Percentiles rank a stretch among this genome's conserved stretches.
Conservation (phyloP, 1,140 invertebrate species). For the Andrena cerasifolii region DNA sequence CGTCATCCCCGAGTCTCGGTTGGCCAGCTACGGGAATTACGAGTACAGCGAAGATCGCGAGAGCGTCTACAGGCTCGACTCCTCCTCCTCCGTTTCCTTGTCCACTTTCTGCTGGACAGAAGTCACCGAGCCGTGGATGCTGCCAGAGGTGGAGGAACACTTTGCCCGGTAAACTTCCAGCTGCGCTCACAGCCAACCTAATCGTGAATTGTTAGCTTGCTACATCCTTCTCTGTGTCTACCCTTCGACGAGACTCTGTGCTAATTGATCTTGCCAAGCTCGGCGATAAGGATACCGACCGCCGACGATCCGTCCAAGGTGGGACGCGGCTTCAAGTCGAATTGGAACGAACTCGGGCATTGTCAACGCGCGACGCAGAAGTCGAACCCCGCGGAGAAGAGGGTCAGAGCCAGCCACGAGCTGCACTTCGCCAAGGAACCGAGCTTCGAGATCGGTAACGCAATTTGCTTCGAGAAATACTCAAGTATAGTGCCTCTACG, state of each 20-base stretch:
- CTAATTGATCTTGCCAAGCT: slow-evolving; percentile 50
- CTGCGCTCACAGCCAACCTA: slow-evolving; percentile 19
- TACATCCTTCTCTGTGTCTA: neutral
- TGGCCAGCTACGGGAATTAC: slow-evolving; percentile 77
- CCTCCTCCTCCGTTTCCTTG: neutral
- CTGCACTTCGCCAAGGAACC: neutral
- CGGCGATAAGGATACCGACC: slow-evolving; percentile 43
- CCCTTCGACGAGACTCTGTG: slow-evolving; percentile 13
- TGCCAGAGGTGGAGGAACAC: slow-evolving; percentile 75
- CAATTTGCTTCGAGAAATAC: no score
- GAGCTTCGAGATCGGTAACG: slow-evolving; percentile 22
- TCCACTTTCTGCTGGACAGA: slow-evolving; percentile 32
- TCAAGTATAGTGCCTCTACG: no score
- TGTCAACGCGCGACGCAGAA: slow-evolving; percentile 19
- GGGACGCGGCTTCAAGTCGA: slow-evolving; percentile 19
- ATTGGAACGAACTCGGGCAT: slow-evolving; percentile 43
- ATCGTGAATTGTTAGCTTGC: slow-evolving; percentile 41
- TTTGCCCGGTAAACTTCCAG: slow-evolving; percentile 70
- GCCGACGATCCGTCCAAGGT: slow-evolving; percentile 25
- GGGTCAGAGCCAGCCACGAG: neutral
- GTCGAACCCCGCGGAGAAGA: slow-evolving; percentile 7
- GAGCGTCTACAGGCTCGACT: slow-evolving; percentile 62
- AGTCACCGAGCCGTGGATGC: slow-evolving; percentile 73
- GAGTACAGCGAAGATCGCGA: slow-evolving; percentile 76
- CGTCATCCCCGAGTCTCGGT: slow-evolving; percentile 74